Base-by-base conservation (phyloP, 2,113 vertebrate genomes). In the Petrocephalus zakoni region DNA sequence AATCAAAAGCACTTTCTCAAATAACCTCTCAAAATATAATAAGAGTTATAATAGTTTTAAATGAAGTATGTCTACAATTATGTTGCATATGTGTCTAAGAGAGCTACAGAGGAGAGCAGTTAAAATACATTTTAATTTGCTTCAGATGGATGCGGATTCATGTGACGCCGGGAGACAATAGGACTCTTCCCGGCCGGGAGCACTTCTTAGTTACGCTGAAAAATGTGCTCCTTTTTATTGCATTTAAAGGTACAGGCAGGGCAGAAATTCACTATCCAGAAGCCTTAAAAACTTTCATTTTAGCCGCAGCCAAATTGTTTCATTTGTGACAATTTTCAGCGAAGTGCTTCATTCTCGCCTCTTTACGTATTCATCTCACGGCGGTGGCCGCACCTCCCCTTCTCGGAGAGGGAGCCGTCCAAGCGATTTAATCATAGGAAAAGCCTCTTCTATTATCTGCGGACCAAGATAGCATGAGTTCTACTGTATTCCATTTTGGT, bases 171-270 rank as follows among this genome's bases (percentile, higher is more conserved):
- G 53, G 87, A 87, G 90, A 91, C 78, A 88, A 87, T 90, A 37
- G 89, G 89, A 89, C 89, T 52, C 89, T 90, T 90, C 89, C 58
- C 72, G 87, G 82, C 56, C 37, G 61, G 34, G 83, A 86, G 10
- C 82, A 52, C 58, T 19, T 11, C 51, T 46, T 34, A 61, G 81
- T 89, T 90, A 89, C 86, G 86, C 42, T 34, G 87, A 90, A 87
- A 91, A 91, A 92, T 93, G 89, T 88, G 88, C 87, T 64, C 87
- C 56, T 84, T 75, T 91, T 87, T 91, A 90, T 91, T 91, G 86
- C 81, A 90, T 89, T 89, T 86, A 7, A 58, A 85, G 52, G 47
- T 83, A 72, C 86, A 88, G 55, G 42, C 53, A 47, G 75, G 49
- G 64, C 22, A 68, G n/a, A 42, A 49, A 52, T 75, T 72, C 75